Evolutionary conservation across 2,113 vertebrate species (phyloP), one percentile per base, ranked within the genome.

Genomic region (Sialia sialis): DNA sequence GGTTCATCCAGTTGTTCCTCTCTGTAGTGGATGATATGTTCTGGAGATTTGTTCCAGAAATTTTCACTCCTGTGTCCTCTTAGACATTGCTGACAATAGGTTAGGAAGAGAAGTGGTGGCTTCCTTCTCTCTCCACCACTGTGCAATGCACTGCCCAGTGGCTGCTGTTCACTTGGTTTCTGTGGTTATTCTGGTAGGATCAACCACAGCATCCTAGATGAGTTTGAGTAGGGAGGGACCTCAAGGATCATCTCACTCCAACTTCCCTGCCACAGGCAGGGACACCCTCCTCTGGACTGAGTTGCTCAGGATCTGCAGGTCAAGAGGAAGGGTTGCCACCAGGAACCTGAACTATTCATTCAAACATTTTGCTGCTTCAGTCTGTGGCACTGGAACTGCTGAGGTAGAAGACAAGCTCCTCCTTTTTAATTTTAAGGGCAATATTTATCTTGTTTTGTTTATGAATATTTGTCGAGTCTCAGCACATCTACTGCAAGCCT

Each of bases 41-140:
- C 63, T 62, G 36, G 62, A 62, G 62, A 18, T 19, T 38, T 44
- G 11, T 44, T 68, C 36, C 48, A 62, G 41, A 43, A 49, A 43
- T 62, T 38, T 62, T 68, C 27, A 26, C 13, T 91, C 19, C 32
- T 62, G 11, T 62, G 32, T 62, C 27, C 9, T 80, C 19, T 68
- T 18, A 38, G 23, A 8, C 2, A 4, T 14, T 49, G 14, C 12
- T 58, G n/a, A 20, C 2, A 7, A 5, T 25, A 14, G 5, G 2
- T 43, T 23, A 44, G 56, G 48, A 43, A 68, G 74, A 39, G 14
- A 11, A 70, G 36, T 27, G 9, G 5, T 85, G 63, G 27, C 6
- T 79, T 75, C 13, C 32, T 84, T 58, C 52, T 60, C 13, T 44
- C 23, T 56, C 4, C 12, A 16, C 4, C 11, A 0, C 7, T 67